Evolutionary conservation across 2,797 vertebrate genomes (phyloP).

Genomic region (Anableps anableps): DNA sequence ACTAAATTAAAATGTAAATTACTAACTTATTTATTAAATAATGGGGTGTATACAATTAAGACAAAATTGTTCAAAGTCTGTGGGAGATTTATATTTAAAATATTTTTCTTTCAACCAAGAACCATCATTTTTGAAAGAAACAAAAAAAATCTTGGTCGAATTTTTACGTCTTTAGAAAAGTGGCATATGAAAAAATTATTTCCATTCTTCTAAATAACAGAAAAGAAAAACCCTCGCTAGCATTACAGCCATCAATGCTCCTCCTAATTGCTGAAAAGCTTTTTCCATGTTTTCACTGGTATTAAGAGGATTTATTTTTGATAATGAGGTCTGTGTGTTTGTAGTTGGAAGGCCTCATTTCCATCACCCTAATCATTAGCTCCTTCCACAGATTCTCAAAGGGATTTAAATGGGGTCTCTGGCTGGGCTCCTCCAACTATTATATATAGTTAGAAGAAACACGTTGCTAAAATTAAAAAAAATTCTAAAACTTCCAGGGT

Average conservation of each 20-base stretch:
- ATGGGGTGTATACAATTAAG: background rate
- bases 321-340: background rate
- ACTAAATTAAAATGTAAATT: background rate
- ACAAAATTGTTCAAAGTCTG: background rate
- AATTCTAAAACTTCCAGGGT: background rate
- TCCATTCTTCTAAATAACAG: background rate
- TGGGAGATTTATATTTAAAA: background rate
- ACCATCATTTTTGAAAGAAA: background rate
- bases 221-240: background rate
- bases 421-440: background rate
- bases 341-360: background rate
- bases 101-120: background rate
- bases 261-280: background rate
- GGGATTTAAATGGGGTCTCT: background rate
- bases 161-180: background rate
- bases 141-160: background rate
- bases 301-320: background rate
- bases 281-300: background rate
- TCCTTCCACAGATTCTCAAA: background rate
- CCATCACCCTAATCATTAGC: background rate
- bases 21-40: background rate
- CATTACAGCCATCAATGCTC: background rate
- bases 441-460: background rate
- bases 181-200: background rate
- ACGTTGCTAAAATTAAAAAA: background rate